Conservation (phyloP, 2,888 invertebrate species). For the Eupithecia dodoneata region DNA sequence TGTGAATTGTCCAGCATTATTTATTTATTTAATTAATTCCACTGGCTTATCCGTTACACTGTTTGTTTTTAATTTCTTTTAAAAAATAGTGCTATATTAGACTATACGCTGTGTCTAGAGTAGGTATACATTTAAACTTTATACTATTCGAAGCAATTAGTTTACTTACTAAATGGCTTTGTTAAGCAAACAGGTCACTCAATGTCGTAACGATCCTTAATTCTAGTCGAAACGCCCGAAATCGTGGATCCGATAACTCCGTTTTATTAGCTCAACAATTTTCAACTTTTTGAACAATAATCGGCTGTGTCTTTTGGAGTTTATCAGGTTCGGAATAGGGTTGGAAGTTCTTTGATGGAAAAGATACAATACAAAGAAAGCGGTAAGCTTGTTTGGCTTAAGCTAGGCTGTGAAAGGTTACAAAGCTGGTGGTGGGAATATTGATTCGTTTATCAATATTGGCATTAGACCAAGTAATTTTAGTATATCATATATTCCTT, state of each 20-base stretch:
- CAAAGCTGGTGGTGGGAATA: constrained; percentile 67
- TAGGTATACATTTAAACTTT: neutral
- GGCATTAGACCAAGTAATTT: constrained; percentile 29
- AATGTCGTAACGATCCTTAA: constrained; percentile 65
- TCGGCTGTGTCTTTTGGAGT: constrained; percentile 17
- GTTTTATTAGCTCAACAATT: constrained; percentile 65
- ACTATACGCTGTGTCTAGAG: neutral
- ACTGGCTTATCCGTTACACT: no score
- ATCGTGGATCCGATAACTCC: constrained; percentile 73
- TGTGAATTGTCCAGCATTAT: no score
- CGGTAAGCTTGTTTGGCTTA: constrained; percentile 60
- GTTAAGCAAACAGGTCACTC: constrained; percentile 60
- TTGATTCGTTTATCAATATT: constrained; percentile 72
- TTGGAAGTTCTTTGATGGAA: constrained; percentile 39
- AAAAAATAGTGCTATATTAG: neutral
- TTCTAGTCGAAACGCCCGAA: constrained; percentile 65
- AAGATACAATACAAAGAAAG: constrained; percentile 62
- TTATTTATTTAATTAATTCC: no score
- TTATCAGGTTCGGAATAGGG: neutral
- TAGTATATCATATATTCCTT: no score
- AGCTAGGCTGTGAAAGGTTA: constrained; percentile 65
- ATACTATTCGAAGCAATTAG: constrained; percentile 14
- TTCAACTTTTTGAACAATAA: constrained; percentile 55
- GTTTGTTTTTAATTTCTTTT: no score
- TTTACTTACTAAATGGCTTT: constrained; percentile 45